These are phyloP conservation scores for Neoarius graeffei DNA, from an alignment of 2,113 vertebrate species.

Conservation along the genomic window DNA sequence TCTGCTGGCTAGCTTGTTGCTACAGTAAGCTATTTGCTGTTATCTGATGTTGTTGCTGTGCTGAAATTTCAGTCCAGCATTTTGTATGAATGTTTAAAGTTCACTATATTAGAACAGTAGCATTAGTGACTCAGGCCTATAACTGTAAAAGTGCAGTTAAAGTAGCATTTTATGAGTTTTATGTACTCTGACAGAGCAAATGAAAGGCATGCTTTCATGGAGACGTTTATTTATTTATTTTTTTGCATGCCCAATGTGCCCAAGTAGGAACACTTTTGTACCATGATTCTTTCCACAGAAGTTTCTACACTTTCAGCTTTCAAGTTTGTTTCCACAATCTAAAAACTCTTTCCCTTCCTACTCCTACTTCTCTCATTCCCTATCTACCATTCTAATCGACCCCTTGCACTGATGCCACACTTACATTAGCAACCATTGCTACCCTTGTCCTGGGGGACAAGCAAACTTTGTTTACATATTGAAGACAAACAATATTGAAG, in stretches of 20 bases:
- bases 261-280: not conserved
- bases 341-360: not conserved
- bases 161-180: not conserved
- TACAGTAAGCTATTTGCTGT: not conserved
- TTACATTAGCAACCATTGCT: too few species aligned
- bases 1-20: not conserved
- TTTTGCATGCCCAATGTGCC: not conserved
- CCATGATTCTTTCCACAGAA: not conserved
- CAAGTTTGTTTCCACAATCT: not conserved
- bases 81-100: not conserved
- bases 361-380: not conserved
- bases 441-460: too few species aligned
- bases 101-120: not conserved
- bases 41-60: not conserved
- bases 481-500: too few species aligned
- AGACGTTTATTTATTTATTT: too few species aligned
- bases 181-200: not conserved
- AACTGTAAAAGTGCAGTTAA: not conserved
- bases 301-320: not conserved
- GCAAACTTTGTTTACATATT: too few species aligned
- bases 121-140: not conserved
- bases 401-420: too few species aligned
- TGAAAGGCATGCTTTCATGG: too few species aligned
- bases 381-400: not conserved
- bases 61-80: not conserved